Conservation (phyloP, 2,113 vertebrate genomes). For the Aegithalos caudatus region DNA sequence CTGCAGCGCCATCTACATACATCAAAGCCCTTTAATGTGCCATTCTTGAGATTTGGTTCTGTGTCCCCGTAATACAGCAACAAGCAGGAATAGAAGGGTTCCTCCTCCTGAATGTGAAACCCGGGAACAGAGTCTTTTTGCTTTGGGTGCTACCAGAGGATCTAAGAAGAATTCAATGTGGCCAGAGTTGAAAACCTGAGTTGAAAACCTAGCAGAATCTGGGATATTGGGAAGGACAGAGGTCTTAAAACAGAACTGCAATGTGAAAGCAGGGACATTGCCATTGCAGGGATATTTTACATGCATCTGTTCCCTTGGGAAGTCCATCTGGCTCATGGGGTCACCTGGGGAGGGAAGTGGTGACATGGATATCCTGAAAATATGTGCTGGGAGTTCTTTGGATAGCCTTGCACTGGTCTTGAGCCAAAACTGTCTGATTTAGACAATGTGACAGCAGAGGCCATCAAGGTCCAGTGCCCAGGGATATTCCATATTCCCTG, state of each 20-base stretch:
- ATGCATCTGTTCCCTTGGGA: not conserved
- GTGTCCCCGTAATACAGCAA: not conserved
- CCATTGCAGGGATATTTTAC: no score
- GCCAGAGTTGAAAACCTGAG: not conserved
- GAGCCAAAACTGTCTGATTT: not conserved
- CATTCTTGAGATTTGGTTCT: not conserved
- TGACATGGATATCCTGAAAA: not conserved
- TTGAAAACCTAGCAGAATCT: not conserved
- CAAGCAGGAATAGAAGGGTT: not conserved
- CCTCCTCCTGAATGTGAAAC: rapidly evolving
- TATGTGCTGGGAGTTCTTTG: rapidly evolving
- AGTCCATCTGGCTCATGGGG: not conserved
- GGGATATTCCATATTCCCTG: not conserved
- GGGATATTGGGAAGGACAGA: not conserved
- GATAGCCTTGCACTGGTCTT: not conserved
- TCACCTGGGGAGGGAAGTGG: not conserved
- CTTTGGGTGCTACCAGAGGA: not conserved
- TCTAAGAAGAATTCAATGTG: not conserved
- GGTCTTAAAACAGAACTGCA: not conserved
- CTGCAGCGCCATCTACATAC: not conserved
- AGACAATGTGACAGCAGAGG: not conserved
- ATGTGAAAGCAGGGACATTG: not conserved
- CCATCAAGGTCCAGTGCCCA: not conserved
- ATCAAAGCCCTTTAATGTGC: not conserved
- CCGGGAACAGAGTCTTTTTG: not conserved